phyloP scores from a whole-genome alignment of 1,140 invertebrate species.

The Aphelinus certus region DNA sequence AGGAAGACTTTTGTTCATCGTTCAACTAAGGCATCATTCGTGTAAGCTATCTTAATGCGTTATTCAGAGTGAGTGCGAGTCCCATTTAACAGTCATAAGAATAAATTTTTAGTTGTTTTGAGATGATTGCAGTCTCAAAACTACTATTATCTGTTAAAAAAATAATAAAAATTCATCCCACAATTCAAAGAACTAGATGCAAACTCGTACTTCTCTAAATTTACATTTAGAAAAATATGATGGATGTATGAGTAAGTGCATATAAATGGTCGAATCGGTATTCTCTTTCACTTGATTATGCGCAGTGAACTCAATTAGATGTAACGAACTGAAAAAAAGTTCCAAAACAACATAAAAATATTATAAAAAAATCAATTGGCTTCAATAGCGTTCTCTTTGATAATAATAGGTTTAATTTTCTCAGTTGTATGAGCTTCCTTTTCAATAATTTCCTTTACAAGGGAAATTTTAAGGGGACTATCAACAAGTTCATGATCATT shows the following conservation, averaged over 20 bases:
- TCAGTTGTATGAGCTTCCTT: neutral
- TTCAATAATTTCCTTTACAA: constrained; percentile 14
- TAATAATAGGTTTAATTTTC: neutral
- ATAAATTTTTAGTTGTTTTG: neutral
- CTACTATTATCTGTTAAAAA: neutral
- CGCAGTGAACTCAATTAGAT: too few species aligned
- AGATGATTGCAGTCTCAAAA: neutral
- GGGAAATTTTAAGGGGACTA: constrained; percentile 27
- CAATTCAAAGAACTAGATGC: too few species aligned
- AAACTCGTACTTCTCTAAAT: too few species aligned
- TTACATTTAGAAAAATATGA: too few species aligned
- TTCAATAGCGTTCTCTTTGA: constrained; percentile 1
- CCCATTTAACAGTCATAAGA: neutral
- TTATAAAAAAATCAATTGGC: constrained; percentile 5
- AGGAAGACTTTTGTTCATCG: too few species aligned
- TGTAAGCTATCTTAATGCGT: neutral
- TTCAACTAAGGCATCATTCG: too few species aligned
- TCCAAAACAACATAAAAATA: constrained; percentile 6
- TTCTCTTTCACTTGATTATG: too few species aligned
- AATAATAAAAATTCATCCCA: neutral
- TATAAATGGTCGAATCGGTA: too few species aligned
- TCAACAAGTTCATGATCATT: constrained; percentile 42
- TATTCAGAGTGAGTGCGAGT: neutral
- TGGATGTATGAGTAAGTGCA: too few species aligned
- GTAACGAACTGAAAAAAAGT: neutral